These are phyloP conservation scores for Eilema griseolum DNA, from an alignment of 2,888 invertebrate species.

Conservation along the genomic window DNA sequence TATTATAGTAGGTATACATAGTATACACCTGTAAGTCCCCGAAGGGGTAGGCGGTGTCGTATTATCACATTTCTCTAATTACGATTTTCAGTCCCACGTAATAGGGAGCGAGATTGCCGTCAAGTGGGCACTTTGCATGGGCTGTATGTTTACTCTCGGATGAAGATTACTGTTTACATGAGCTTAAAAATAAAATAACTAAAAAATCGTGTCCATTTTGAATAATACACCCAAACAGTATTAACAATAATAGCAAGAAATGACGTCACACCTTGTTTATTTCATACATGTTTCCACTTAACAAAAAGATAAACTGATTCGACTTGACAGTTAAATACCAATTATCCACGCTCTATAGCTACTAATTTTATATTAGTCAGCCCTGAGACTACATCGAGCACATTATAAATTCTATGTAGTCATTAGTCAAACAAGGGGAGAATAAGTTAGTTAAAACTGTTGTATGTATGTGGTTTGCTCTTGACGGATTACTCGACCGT, in stretches of 20 bases:
- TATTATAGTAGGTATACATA: no score
- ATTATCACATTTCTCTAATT: no score
- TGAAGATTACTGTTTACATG: no score
- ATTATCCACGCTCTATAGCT: not conserved
- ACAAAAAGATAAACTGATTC: not conserved
- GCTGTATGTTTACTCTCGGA: no score
- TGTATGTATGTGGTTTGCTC: constrained; percentile 67
- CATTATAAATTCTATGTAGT: constrained; percentile 9
- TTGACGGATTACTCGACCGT: constrained; percentile 72
- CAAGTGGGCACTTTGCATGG: no score
- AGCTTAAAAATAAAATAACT: not conserved
- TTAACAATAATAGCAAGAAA: not conserved
- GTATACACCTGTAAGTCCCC: no score
- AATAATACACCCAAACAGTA: not conserved
- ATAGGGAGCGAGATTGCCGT: no score
- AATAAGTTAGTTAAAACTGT: constrained; percentile 54
- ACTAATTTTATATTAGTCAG: not conserved
- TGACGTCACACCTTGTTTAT: not conserved
- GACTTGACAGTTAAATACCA: not conserved
- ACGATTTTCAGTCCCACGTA: no score
- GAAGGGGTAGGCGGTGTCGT: no score
- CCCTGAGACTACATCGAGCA: not conserved
- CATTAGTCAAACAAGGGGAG: constrained; percentile 7
- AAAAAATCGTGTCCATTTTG: not conserved
- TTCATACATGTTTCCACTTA: not conserved